Evolutionary conservation across 2,888 invertebrate genomes (phyloP), one percentile per base, ranked within the genome.

Genomic region (Criorhina ranunculi): DNA sequence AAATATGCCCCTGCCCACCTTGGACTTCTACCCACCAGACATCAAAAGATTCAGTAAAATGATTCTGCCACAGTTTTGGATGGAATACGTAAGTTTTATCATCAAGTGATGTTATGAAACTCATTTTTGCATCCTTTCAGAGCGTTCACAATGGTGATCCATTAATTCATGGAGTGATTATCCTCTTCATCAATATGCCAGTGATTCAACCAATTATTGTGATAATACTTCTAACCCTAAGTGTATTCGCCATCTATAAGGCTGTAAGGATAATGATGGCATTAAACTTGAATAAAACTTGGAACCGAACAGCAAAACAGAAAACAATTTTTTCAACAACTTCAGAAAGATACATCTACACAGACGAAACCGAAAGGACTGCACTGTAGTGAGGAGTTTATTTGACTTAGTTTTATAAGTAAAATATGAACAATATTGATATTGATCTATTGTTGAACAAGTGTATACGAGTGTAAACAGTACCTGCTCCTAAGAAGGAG

Each of bases 11-110:
- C 69, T 85, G 5, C 79, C 79, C 2, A 17, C 44, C 0, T 12
- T 86, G 24, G 92, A 93, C 51, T 72, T 91, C 17, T 73, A 62
- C 29, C 72, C 80, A 0, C 9, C 57, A 1, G 59, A 75, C 17
- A 42, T 86, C 12, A 62, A 33, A 12, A 92, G 89, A 82, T 94
- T 95, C 80, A 94, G 94, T 29, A 93, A 94, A 79, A 92, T 93
- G 40, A 89, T 94, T 0, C 86, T 95, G 44, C 95, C 95, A 0
- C 91, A 95, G 88, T 94, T 94, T 88, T 95, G 95, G 95, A 92
- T 93, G 4, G 95, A 95, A 94, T 95, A 94, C 90, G 95, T 95
- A 91, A 94, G 86, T 29, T 3, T 4, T 15, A 0, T 0, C 7
- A 3, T 1, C 8, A 29, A 11, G 7, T 17, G 11, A 0, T 3